Conservation (phyloP, 1,140 invertebrate genomes). For the Heliconius melpomene region DNA sequence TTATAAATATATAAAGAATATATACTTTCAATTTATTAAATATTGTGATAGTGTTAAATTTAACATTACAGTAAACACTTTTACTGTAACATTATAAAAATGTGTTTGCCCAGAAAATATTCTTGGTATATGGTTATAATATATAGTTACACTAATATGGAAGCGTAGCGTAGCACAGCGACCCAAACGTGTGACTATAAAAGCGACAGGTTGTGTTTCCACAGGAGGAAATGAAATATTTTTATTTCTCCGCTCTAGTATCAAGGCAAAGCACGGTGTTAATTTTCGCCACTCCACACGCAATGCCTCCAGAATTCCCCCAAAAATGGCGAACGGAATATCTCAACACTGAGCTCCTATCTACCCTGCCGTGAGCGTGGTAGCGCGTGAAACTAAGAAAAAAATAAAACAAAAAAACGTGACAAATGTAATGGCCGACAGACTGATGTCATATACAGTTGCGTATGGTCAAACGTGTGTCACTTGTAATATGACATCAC, state of each 20-base stretch:
- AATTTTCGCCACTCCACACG: no score
- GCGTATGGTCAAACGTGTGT: slow-evolving; percentile 64
- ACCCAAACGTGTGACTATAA: no score
- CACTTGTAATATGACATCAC: slow-evolving; percentile 74
- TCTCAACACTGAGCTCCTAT: no score
- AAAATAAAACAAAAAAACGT: background rate
- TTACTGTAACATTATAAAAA: background rate
- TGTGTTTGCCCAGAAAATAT: background rate
- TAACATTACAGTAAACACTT: background rate
- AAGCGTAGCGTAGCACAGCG: no score
- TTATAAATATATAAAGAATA: background rate
- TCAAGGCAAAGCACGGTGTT: no score
- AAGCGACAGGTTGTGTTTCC: no score
- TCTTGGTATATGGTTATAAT: background rate
- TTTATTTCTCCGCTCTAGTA: no score
- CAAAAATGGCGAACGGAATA: no score
- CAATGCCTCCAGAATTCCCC: no score
- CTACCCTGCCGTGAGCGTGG: no score
- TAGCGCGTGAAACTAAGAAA: no score
- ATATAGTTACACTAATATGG: background rate
- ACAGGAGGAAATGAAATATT: no score
- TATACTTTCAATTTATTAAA: background rate
- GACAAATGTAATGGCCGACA: slow-evolving; percentile 44
- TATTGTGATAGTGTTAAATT: background rate
- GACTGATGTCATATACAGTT: slow-evolving; percentile 73